These are phyloP conservation scores for Mormyrus iriodes DNA, from an alignment of 2,113 vertebrate species.

Conservation along the genomic window DNA sequence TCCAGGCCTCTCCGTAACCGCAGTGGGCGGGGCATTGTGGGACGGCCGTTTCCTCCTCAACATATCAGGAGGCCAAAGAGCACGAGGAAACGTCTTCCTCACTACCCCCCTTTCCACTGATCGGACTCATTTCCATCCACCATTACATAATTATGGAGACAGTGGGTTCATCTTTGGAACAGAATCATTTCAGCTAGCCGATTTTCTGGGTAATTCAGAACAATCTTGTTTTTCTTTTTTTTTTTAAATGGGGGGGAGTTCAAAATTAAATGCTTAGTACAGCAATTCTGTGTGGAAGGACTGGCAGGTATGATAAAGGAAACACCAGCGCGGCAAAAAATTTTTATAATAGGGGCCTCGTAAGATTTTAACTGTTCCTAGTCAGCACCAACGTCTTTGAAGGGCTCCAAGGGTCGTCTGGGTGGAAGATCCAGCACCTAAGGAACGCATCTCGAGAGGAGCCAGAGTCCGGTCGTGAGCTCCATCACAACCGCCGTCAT, in stretches of 20 bases:
- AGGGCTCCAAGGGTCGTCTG: background rate
- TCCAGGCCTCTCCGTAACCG: background rate
- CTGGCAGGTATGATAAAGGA: conserved; percentile 4
- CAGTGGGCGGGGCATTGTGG: background rate
- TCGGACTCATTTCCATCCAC: background rate
- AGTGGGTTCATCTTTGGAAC: background rate
- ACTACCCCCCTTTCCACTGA: background rate
- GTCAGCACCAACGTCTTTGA: background rate
- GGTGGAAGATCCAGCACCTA: background rate
- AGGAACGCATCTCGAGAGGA: background rate
- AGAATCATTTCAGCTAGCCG: conserved; percentile 9
- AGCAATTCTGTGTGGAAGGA: background rate
- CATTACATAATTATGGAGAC: background rate
- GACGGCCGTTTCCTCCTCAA: background rate
- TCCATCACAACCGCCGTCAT: background rate
- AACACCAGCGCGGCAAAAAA: background rate
- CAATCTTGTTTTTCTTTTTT: background rate
- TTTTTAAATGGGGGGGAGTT: background rate
- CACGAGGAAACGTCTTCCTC: background rate
- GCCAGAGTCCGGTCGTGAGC: too few species aligned
- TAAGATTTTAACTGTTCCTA: background rate
- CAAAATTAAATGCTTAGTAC: background rate
- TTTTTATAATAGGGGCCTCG: background rate
- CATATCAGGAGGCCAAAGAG: background rate
- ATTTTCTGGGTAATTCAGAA: background rate